Conservation (phyloP, 2,113 vertebrate genomes). For the Canis aureus region DNA sequence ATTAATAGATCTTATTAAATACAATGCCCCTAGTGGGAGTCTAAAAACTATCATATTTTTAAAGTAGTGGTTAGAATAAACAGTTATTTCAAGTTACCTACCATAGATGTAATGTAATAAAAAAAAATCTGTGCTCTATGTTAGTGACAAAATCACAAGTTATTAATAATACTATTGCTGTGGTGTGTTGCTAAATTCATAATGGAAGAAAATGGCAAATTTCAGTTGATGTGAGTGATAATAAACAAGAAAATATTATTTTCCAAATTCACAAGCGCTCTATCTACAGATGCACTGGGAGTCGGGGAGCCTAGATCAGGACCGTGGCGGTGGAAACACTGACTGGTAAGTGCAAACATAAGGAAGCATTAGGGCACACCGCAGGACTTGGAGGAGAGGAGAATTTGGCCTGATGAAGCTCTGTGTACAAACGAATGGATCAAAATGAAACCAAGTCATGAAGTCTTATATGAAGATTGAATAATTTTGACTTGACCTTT, state of each 20-base stretch:
- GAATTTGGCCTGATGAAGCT: too few relatives aligned
- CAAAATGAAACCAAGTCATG: background rate
- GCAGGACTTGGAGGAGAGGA: background rate
- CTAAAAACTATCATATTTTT: background rate
- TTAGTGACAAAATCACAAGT: background rate
- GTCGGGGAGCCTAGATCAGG: background rate
- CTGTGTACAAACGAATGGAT: background rate
- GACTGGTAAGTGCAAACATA: background rate
- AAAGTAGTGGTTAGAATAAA: background rate
- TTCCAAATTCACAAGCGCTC: background rate
- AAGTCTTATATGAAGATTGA: background rate
- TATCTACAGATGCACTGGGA: background rate
- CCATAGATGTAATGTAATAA: background rate
- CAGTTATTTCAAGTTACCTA: background rate
- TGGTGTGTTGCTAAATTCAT: background rate
- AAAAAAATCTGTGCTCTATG: background rate
- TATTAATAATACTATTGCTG: background rate
- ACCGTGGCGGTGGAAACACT: background rate
- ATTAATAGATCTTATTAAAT: background rate
- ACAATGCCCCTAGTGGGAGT: background rate
- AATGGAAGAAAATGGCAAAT: background rate
- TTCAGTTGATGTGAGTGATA: background rate
- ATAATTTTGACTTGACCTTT: background rate
- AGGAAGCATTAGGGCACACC: fast-evolving
- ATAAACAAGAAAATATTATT: background rate